These are phyloP conservation scores for Notechis scutatus DNA, from an alignment of 2,113 vertebrate species.

Conservation along the genomic window DNA sequence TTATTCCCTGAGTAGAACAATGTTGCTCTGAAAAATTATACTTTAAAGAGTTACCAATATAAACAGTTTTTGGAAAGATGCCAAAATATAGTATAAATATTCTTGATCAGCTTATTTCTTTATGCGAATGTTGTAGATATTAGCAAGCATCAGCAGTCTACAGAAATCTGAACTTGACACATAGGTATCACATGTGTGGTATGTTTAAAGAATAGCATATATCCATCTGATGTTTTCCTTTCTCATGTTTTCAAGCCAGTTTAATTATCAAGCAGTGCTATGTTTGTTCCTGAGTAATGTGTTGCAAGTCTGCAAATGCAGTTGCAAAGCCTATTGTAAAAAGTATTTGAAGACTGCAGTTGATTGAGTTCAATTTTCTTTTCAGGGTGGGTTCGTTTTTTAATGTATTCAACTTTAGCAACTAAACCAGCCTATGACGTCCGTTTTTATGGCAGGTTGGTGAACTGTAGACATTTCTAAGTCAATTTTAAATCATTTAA, in stretches of 20 bases:
- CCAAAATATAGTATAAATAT: constrained; percentile 16
- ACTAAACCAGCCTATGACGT: neutral
- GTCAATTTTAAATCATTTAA: neutral
- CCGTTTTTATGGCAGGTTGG: neutral
- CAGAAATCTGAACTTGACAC: neutral
- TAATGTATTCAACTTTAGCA: neutral
- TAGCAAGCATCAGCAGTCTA: fast-evolving
- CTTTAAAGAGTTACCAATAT: constrained; percentile 16
- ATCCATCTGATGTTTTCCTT: neutral
- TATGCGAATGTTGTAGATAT: neutral
- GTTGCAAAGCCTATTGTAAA: neutral
- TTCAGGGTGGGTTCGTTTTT: neutral
- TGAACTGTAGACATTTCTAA: neutral
- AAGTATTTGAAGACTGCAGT: neutral
- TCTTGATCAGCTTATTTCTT: neutral
- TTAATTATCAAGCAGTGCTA: neutral
- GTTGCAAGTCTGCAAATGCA: neutral
- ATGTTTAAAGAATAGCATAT: neutral
- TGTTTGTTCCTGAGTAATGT: neutral
- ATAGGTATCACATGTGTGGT: neutral
- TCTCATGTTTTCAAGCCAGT: neutral
- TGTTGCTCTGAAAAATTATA: constrained; percentile 10
- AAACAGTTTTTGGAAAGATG: neutral
- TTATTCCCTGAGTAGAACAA: neutral
- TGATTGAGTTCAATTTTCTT: neutral